A percentile compares a stretch with the other conserved stretches of the same genome.
Conservation (phyloP, 2,888 invertebrate species). For the Piscicola geometra region DNA sequence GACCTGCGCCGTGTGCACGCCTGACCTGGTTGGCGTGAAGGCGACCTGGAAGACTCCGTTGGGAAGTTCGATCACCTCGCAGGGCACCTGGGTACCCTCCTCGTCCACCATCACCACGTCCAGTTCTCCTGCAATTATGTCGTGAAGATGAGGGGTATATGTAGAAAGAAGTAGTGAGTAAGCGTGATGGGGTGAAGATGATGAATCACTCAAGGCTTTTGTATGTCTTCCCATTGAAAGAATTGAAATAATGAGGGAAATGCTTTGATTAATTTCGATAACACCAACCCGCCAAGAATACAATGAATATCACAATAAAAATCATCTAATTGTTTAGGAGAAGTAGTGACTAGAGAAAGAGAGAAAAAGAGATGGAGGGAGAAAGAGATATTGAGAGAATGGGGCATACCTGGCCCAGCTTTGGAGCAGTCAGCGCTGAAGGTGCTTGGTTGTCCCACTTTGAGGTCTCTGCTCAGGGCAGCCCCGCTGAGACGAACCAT, state of each 20-base stretch:
- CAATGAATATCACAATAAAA: neutral
- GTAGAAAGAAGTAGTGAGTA: no score
- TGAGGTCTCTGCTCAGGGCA: constrained; percentile 74
- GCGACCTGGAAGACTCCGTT: constrained; percentile 52
- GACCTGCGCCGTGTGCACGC: constrained; percentile 52
- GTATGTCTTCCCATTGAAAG: no score
- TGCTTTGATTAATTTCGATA: no score
- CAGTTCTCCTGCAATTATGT: constrained; percentile 60
- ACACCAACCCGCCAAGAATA: no score
- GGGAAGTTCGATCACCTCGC: constrained; percentile 68
- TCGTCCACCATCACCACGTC: constrained; percentile 60
- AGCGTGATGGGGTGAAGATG: no score
- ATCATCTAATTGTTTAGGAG: neutral
- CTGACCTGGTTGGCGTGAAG: constrained; percentile 53
- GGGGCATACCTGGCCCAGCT: constrained; percentile 75
- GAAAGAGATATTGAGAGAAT: no score
- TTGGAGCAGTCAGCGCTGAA: constrained; percentile 80
- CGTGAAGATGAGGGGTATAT: no score
- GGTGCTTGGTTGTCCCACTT: constrained; percentile 70
- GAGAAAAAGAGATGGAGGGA: neutral
- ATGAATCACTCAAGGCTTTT: no score
- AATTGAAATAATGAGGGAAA: no score
- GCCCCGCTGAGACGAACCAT: constrained; percentile 79
- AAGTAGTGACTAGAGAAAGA: neutral
- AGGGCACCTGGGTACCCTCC: constrained; percentile 64